Evolutionary conservation across 2,113 vertebrate genomes (phyloP), one percentile per base, ranked within the genome.

Genomic region (Pipa parva): DNA sequence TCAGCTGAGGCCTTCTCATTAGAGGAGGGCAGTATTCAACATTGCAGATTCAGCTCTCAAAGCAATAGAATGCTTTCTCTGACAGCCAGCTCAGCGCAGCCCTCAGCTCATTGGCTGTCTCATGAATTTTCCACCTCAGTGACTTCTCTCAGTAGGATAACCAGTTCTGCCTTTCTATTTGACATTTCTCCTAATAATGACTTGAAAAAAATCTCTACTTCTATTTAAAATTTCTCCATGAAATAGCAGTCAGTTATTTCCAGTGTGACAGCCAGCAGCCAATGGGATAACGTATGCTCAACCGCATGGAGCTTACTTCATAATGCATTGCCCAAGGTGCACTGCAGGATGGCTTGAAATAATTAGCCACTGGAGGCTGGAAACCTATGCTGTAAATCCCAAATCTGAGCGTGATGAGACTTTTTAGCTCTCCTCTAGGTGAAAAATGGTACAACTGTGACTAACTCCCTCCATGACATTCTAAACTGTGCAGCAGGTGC

Each of bases 181-280:
- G 80, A 79, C 75, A 1, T 78, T 84, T 84, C 78, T 79, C 76
- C 74, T 83, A 79, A 78, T 84, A 81, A 85, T 84, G 79, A 76
- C 78, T 84, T 78, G 76, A 81, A 80, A n/a, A n/a, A 83, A 83
- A 79, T 73, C 59, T 78, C 74, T 75, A 66, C 66, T 81, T 74
- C 72, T 80, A 73, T 77, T 82, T 82, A 79, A 74, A 80, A 81
- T 76, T 78, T 75, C 76, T 75, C 52, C 64, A 28, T 75, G 72
- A 72, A 80, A 73, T 80, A 77, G 76, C 71, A 73, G 75, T 76
- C 76, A 52, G 36, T 83, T 77, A 81, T 78, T 31, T 73, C 72
- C 77, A 67, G 74, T 60, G 15, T 77, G 76, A 80, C 74, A 82
- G 75, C 28, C 73, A 70, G 74, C 79, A 73, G 71, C 76, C 75